phyloP scores from a whole-genome alignment of 1,140 invertebrate genomes.

The Eriocheir sinensis region DNA sequence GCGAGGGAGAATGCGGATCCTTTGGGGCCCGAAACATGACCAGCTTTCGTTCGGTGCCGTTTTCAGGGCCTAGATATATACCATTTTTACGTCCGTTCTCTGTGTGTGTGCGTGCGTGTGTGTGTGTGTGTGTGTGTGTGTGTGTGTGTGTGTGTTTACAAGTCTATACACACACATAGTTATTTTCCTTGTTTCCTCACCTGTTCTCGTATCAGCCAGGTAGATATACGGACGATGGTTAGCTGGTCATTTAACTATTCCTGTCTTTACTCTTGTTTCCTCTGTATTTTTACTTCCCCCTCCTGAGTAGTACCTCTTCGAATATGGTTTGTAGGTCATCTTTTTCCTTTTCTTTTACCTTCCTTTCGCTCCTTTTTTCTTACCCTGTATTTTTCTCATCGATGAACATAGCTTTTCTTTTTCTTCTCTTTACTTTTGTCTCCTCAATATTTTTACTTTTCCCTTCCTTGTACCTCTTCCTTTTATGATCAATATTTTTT shows the following conservation, averaged over 20 bases:
- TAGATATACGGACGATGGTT: neutral
- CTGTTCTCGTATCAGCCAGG: neutral
- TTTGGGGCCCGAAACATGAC: neutral
- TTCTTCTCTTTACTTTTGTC: too few relatives aligned
- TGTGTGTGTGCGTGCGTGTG: neutral
- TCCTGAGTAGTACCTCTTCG: neutral
- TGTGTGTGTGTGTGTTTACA: neutral
- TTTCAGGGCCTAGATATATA: neutral
- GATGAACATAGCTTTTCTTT: too few relatives aligned
- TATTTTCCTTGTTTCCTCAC: neutral
- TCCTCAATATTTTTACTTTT: too few relatives aligned
- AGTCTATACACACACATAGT: neutral
- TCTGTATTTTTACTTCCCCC: neutral
- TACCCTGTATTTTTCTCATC: neutral
- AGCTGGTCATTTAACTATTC: neutral
- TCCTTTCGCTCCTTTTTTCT: neutral
- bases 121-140: neutral
- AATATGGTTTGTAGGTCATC: neutral
- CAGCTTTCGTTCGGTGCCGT: neutral
- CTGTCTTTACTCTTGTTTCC: neutral
- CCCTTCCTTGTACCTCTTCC: constrained; percentile 4
- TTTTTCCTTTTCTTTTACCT: constrained; percentile 2
- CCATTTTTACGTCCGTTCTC: neutral
- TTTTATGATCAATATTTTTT: neutral
- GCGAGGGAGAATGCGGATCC: constrained; percentile 11